Evolutionary conservation across 2,113 vertebrate genomes (phyloP).

Genomic region (Antechinus stuartii): DNA sequence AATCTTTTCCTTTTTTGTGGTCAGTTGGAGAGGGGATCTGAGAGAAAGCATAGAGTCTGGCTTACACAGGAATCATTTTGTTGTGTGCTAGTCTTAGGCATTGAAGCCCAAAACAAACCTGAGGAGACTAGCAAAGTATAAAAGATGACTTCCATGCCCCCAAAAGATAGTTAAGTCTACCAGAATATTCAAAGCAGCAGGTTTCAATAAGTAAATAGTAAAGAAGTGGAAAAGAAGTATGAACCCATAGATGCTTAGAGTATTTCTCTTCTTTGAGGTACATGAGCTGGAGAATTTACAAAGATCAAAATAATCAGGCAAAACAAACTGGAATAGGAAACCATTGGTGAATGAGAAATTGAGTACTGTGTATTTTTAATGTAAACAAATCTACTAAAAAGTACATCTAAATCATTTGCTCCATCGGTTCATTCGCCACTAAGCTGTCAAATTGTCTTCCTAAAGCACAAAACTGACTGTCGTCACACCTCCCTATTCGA

Average conservation of each 20-base stretch:
- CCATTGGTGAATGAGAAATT: neutral
- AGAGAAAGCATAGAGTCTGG: too few species aligned
- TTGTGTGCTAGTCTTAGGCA: too few species aligned
- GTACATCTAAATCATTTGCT: neutral
- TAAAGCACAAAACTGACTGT: neutral
- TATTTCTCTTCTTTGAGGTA: neutral
- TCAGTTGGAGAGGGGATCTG: neutral
- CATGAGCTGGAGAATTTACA: neutral
- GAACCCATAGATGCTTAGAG: too few species aligned
- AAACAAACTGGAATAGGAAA: neutral
- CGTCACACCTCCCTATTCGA: neutral
- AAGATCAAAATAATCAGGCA: neutral
- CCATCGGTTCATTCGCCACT: neutral
- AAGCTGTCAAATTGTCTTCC: neutral
- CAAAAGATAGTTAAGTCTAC: neutral
- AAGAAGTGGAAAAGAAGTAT: neutral
- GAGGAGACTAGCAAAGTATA: neutral
- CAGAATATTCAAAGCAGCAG: neutral
- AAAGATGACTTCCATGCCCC: neutral
- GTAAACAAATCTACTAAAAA: neutral
- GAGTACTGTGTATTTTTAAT: neutral
- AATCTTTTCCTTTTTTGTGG: neutral
- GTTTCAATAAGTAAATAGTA: neutral
- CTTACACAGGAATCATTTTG: too few species aligned
- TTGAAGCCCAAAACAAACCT: neutral